Evolutionary conservation across 2,888 invertebrate species (phyloP).

Genomic region (Tribolium freemani): DNA sequence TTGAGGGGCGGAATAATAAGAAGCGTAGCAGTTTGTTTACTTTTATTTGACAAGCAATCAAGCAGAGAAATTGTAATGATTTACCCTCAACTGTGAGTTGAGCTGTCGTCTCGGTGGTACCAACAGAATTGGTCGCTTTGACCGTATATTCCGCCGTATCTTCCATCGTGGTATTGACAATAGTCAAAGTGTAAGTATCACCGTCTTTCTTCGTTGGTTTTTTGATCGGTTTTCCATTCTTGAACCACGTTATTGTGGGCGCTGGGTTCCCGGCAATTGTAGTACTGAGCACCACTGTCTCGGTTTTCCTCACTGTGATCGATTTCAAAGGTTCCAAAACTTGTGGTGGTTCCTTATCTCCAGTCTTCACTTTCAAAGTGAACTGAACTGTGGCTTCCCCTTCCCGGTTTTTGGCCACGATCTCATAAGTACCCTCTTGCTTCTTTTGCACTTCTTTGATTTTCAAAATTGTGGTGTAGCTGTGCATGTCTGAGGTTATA

Average conservation of each 20-base stretch:
- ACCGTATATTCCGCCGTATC: slow-evolving; percentile 89
- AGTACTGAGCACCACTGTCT: slow-evolving; percentile 81
- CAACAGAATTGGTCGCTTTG: slow-evolving; percentile 85
- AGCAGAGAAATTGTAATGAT: slow-evolving; percentile 19
- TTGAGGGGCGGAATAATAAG: slow-evolving; percentile 17
- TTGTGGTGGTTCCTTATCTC: slow-evolving; percentile 86
- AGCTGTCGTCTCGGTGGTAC: slow-evolving; percentile 84
- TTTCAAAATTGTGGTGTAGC: slow-evolving; percentile 87
- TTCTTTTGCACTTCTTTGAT: slow-evolving; percentile 82
- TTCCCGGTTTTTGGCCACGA: slow-evolving; percentile 88
- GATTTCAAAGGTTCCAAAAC: slow-evolving; percentile 86
- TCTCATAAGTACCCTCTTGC: slow-evolving; percentile 89
- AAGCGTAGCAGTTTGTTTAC: neutral
- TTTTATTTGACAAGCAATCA: slow-evolving; percentile 21
- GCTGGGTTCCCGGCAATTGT: slow-evolving; percentile 88
- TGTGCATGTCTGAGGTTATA: slow-evolving; percentile 90
- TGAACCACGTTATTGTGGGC: slow-evolving; percentile 86
- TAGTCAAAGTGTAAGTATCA: slow-evolving; percentile 80
- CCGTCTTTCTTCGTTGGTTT: slow-evolving; percentile 78
- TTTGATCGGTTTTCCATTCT: slow-evolving; percentile 78
- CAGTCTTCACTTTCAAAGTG: slow-evolving; percentile 84
- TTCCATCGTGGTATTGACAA: slow-evolving; percentile 78
- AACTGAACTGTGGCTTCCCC: slow-evolving; percentile 88
- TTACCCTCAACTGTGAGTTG: slow-evolving; percentile 90
- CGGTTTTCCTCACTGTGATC: slow-evolving; percentile 82